Percentiles rank a stretch among this genome's conserved stretches.
phyloP scores from a whole-genome alignment of 2,888 invertebrate species.

The Lasioglossum calceatum region DNA sequence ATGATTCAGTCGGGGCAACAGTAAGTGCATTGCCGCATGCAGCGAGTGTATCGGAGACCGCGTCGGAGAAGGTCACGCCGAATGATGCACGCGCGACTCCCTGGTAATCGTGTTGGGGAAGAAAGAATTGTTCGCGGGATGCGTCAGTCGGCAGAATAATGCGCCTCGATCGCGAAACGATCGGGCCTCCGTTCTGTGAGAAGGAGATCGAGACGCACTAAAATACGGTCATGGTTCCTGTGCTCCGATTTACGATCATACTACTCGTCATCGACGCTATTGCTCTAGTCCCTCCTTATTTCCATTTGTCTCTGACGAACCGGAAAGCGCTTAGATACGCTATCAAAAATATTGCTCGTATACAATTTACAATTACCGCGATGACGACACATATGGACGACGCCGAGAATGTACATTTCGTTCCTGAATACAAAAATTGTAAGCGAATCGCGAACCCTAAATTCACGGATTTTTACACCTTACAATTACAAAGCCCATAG shows the following conservation, averaged over 20 bases:
- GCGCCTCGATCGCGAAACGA: neutral
- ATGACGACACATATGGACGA: no score
- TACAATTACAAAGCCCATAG: no score
- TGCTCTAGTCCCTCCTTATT: conserved; percentile 13
- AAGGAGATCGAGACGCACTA: conserved; percentile 4
- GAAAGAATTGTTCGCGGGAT: conserved; percentile 22
- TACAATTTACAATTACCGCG: neutral
- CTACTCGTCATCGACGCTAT: neutral
- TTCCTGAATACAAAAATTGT: no score
- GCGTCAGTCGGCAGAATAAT: conserved; percentile 32
- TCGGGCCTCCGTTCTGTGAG: conserved; percentile 27
- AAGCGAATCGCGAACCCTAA: no score
- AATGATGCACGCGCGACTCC: conserved; percentile 12
- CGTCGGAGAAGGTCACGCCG: conserved; percentile 30
- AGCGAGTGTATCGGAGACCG: conserved; percentile 23
- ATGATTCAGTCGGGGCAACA: conserved; percentile 20
- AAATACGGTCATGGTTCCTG: conserved; percentile 41
- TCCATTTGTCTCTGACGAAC: conserved; percentile 8
- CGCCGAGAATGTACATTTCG: no score
- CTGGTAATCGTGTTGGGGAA: neutral
- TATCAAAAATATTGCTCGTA: neutral
- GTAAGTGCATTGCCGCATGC: conserved; percentile 36
- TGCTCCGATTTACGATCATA: conserved; percentile 23
- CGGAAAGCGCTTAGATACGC: neutral
- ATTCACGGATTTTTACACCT: no score